Conservation (phyloP, 1,140 invertebrate species). For the Cydia strobilella region DNA sequence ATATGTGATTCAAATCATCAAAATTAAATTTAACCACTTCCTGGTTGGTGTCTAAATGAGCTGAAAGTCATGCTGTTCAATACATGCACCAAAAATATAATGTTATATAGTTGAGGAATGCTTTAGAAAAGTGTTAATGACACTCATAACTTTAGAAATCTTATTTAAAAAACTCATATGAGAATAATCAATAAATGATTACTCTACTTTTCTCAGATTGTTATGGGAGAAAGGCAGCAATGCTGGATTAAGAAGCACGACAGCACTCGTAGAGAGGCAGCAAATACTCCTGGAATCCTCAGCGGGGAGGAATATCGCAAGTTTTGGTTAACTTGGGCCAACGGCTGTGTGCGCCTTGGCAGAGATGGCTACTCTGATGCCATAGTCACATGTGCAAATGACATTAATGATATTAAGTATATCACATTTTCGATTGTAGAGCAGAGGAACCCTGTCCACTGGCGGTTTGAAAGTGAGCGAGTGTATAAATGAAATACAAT, state of each 20-base stretch:
- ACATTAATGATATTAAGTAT: conserved; percentile 42
- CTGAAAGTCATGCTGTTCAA: too few relatives aligned
- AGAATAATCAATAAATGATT: neutral
- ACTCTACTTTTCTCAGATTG: conserved; percentile 36
- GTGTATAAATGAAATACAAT: too few relatives aligned
- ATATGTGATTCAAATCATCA: too few relatives aligned
- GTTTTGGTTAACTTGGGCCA: conserved; percentile 88
- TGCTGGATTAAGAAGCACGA: conserved; percentile 40
- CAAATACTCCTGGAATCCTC: conserved; percentile 82
- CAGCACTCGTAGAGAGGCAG: conserved; percentile 61
- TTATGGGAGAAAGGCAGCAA: conserved; percentile 35
- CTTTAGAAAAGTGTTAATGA: too few relatives aligned
- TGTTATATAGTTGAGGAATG: too few relatives aligned
- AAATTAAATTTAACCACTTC: too few relatives aligned
- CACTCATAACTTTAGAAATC: too few relatives aligned
- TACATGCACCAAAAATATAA: too few relatives aligned
- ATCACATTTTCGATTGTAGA: conserved; percentile 42
- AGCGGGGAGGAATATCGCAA: conserved; percentile 83
- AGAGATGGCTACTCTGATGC: conserved; percentile 36
- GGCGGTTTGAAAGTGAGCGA: conserved; percentile 56
- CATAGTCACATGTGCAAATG: conserved; percentile 37
- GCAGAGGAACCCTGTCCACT: conserved; percentile 40
- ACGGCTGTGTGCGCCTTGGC: conserved; percentile 60
- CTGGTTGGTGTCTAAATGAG: too few relatives aligned
- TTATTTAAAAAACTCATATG: neutral